Evolutionary conservation across 2,888 invertebrate genomes (phyloP), one percentile per base, ranked within the genome.

Genomic region (Melanotus villosus): DNA sequence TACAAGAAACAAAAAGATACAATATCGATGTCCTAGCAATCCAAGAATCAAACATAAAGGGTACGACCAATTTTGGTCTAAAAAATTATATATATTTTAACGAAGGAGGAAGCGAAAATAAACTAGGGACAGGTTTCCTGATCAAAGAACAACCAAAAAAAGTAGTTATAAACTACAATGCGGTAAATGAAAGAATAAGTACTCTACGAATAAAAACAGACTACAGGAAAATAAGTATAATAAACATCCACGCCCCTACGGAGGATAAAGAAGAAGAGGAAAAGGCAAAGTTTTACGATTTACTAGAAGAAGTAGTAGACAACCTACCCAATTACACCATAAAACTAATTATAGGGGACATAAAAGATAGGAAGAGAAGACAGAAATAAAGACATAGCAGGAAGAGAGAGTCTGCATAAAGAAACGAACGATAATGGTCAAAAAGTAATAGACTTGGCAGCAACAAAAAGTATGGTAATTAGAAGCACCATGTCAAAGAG

Each of bases 151-250:
- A n/a, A 7, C 18, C 21, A 19, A 36, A 36, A 36, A 36, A 36
- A 36, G 36, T 10, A 36, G 36, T n/a, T 2, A 36, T 36, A 9
- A 36, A 36, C 36, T 36, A 36, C n/a, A 36, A 36, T 21, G 23
- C 21, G n/a, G 47, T 47, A 47, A 47, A 47, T 21, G 19, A 21
- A 19, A 47, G 12, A 21, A 47, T 47, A 19, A 47, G 47, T 47
- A 21, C 47, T 12, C 47, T 47, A 26, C 3, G 36, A 36, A 36
- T 36, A 36, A 36, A 36, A 36, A 36, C 36, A 36, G 12, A 36
- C 9, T 36, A 36, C 36, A 36, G 36, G 12, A 36, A 36, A 10
- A 36, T 36, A 36, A 36, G n/a, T n/a, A 36, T 36, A 36, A 47
- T 47, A 9, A 47, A 47, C 21, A 19, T n/a, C 6, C 47, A 47